Evolutionary conservation across 2,888 invertebrate species (phyloP), one percentile per base, ranked within the genome.

Genomic region (Geotrupes spiniger): DNA sequence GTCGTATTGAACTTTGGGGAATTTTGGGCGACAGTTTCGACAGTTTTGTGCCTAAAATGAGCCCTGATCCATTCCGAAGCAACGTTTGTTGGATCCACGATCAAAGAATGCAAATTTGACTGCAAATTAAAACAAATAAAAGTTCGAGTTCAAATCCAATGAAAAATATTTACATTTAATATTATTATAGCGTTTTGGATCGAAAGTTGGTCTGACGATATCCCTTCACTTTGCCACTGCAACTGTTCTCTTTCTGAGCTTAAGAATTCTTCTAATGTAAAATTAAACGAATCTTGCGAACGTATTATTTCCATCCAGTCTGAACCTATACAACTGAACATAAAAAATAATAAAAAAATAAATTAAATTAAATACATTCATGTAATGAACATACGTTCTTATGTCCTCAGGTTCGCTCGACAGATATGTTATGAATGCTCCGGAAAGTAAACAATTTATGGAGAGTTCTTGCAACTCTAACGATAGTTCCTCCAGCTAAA

Each of bases 41-140:
- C 80, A 4, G 84, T 79, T 16, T 78, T 71, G 17, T 51, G 49
- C 4, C 74, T 78, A 2, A 90, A 72, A 63, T 89, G 84, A 33
- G 79, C 79, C 60, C 81, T 82, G 0, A 96, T 74, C 96, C 96
- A 96, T 26, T 81, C 76, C 0, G 85, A 78, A 0, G 93, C 92
- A 5, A 86, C 81, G 2, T 87, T 87, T 1, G 92, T 89, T 0
- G 98, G 93, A 74, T 99, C 98, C 36, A 98, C 78, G 31, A 98
- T 76, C 43, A 95, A 77, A 0, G 95, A 90, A 1, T 85, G 80
- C 58, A 83, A 78, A 17, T 80, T 79, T 5, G 62, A 58, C 70
- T 71, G 50, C 26, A 64, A 65, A 49, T 2, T 29, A 29, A 26
- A 41, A 14, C 15, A n/a, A 29, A 25, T 17, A 26, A 26, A 39